A percentile compares a stretch with the other conserved stretches of the same genome.
phyloP scores from a whole-genome alignment of 1,140 invertebrate genomes.

The Drosophila leontia region DNA sequence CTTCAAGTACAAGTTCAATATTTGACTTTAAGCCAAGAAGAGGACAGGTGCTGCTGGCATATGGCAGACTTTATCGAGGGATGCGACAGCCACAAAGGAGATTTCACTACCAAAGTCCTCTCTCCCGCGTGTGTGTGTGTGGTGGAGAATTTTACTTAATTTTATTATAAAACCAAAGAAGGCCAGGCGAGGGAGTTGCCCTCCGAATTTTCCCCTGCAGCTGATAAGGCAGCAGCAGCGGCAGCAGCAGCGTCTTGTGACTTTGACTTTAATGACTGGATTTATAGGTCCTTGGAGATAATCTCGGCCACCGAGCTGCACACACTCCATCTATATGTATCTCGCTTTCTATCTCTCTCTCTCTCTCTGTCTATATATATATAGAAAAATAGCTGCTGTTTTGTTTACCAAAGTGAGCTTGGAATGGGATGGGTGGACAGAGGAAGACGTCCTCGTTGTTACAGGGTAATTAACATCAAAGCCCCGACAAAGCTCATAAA shows the following conservation, averaged over 20 bases:
- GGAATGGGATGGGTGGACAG: constrained; percentile 27
- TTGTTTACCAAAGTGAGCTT: constrained; percentile 62
- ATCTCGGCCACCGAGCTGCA: constrained; percentile 66
- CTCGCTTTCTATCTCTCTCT: neutral
- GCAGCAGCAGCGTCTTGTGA: constrained; percentile 78
- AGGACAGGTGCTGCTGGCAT: constrained; percentile 29
- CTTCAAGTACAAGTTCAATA: constrained; percentile 20
- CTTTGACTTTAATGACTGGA: constrained; percentile 85
- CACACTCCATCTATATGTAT: constrained; percentile 29
- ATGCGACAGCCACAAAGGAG: constrained; percentile 34
- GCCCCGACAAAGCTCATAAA: constrained; percentile 83
- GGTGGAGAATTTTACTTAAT: constrained; percentile 67
- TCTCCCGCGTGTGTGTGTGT: neutral
- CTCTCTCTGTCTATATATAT: neutral
- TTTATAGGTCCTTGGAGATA: constrained; percentile 85
- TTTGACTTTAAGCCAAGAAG: constrained; percentile 32
- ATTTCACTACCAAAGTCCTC: constrained; percentile 4
- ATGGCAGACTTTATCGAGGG: constrained; percentile 28
- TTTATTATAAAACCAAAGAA: constrained; percentile 72
- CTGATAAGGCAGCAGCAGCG: constrained; percentile 70
- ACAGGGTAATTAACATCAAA: constrained; percentile 85
- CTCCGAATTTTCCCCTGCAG: constrained; percentile 39
- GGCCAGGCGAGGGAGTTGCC: constrained; percentile 8
- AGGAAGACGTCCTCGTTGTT: constrained; percentile 66
- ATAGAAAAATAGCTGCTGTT: constrained; percentile 57